phyloP scores from a whole-genome alignment of 2,113 vertebrate genomes.

The Lanius collurio region DNA sequence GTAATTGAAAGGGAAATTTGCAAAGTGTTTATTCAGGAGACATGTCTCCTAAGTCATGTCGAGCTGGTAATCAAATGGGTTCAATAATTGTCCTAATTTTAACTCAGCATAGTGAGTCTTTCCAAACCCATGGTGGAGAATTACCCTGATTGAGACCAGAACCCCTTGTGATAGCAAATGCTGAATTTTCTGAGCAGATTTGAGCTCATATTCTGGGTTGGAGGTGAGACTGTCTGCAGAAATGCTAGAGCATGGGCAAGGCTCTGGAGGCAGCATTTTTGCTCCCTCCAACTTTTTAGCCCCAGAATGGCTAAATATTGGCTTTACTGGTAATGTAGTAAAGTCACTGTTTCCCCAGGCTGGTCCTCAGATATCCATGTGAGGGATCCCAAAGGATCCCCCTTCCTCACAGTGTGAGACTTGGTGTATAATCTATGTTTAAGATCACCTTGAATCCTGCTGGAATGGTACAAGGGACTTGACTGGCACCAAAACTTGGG shows the following conservation, averaged over 20 bases:
- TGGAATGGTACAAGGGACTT: background rate
- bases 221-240: background rate
- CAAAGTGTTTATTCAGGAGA: background rate
- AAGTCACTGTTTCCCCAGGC: background rate
- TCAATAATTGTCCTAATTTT: background rate
- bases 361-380: fast-evolving
- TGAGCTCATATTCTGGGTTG: background rate
- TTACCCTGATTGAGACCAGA: background rate
- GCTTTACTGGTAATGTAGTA: background rate
- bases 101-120: background rate
- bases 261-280: background rate
- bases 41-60: background rate
- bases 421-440: background rate
- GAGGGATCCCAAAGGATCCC: background rate
- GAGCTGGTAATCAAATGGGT: background rate
- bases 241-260: background rate
- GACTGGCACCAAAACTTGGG: background rate
- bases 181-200: background rate
- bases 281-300: background rate
- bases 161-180: background rate
- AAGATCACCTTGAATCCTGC: background rate
- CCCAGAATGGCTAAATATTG: background rate
- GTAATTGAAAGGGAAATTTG: constrained; percentile 15
- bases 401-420: background rate
- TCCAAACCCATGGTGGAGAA: background rate